These are phyloP conservation scores for Fragum whitleyi DNA, from an alignment of 2,888 invertebrate genomes.

Conservation along the genomic window DNA sequence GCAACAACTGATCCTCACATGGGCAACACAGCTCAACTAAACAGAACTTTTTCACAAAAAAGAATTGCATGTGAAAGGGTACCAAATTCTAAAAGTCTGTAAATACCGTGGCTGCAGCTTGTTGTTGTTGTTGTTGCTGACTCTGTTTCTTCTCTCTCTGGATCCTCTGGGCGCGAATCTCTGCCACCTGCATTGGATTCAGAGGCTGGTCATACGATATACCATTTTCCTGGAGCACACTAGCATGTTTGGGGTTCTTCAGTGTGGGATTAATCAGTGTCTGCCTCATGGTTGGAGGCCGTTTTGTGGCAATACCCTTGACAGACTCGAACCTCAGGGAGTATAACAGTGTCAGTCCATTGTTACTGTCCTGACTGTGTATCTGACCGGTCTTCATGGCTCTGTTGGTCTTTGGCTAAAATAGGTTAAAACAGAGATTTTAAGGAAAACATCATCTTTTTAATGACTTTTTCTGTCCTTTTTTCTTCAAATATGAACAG, in stretches of 20 bases:
- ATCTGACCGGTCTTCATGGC: conserved; percentile 92
- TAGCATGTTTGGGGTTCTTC: conserved; percentile 94
- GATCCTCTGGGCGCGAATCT: conserved; percentile 91
- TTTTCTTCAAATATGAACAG: no score
- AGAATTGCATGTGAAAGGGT: no score
- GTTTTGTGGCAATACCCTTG: conserved; percentile 88
- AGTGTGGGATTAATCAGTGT: conserved; percentile 89
- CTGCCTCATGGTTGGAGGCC: conserved; percentile 90
- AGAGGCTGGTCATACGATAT: conserved; percentile 94
- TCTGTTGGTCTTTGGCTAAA: conserved; percentile 88
- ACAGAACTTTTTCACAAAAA: no score
- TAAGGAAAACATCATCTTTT: no score
- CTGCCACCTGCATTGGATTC: conserved; percentile 88
- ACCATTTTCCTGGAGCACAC: conserved; percentile 93
- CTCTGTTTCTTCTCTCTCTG: conserved; percentile 88
- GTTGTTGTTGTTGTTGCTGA: conserved; percentile 56
- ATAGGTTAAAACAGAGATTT: background rate
- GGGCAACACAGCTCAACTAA: no score
- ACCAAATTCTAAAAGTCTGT: no score
- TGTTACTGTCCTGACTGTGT: conserved; percentile 92
- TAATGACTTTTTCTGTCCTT: no score
- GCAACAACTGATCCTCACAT: no score
- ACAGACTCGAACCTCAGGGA: conserved; percentile 91
- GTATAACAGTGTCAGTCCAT: conserved; percentile 89
- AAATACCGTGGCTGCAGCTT: conserved; percentile 3